Base-by-base conservation (phyloP, 2,113 vertebrate species). In the Pseudonaja textilis region DNA sequence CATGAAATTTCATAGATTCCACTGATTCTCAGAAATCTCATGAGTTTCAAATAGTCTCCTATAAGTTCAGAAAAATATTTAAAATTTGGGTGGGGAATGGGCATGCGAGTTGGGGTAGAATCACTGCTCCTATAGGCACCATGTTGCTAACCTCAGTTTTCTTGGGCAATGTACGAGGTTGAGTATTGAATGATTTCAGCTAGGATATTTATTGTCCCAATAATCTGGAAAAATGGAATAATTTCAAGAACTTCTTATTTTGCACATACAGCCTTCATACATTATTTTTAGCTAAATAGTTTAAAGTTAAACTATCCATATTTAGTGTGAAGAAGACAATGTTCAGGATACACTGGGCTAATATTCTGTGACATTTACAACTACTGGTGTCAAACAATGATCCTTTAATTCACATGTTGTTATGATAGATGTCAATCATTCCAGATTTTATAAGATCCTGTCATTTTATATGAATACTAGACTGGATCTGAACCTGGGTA, bases 331-430 rank as follows among this genome's bases (percentile, higher is more conserved):
- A 94, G 88, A 74, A 93, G 95, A 91, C 89, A 85, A 0, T 0
- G 61, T 85, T 95, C 8, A 3, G 57, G 59, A 5, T 23, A 23
- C 26, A 23, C 59, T 74, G 92, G 87, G 50, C 74, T 97, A 95
- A 96, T 97, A 94, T 96, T 96, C 95, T 95, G 92, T 97, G 97
- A 96, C 96, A 96, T 97, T 96, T 96, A 94, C 93, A 57, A 25
- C 96, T 61, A 10, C 90, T 94, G 52, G 26, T 94, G 94, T 91
- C 55, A 7, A 23, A 23, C 20, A 1, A 93, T 0, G 91, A 90
- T 94, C 94, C 81, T 91, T 95, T 95, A 94, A 96, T 96, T 96
- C 95, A 95, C 94, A 92, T 96, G 94, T 95, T 96, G 96, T 96
- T 96, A 45, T 94, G 95, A 92, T 93, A 92, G 16, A 94, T 0